Conservation (phyloP, 2,888 invertebrate genomes). For the Caenorhabditis sulstoni region DNA sequence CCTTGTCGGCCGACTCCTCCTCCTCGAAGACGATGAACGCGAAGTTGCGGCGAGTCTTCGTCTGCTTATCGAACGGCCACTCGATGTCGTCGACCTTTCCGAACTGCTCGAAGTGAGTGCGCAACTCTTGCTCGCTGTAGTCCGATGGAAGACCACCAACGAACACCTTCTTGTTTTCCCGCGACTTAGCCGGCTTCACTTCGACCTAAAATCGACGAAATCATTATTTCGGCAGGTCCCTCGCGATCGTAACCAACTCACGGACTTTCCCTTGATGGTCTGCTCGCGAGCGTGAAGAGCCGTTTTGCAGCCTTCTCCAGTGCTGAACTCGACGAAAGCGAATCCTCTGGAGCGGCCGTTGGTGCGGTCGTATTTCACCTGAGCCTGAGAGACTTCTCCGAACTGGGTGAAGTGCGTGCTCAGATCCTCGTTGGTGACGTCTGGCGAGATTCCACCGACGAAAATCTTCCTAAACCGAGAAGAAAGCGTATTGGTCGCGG, state of each 20-base stretch:
- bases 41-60: conserved; percentile 79
- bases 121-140: conserved; percentile 78
- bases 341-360: conserved; percentile 80
- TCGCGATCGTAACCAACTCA: too few relatives aligned
- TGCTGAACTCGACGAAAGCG: conserved; percentile 80
- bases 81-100: conserved; percentile 81
- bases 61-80: conserved; percentile 79
- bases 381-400: conserved; percentile 78
- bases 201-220: too few relatives aligned
- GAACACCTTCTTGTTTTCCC: conserved; percentile 81
- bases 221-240: too few relatives aligned
- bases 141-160: conserved; percentile 81
- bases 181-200: conserved; percentile 80
- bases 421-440: conserved; percentile 80
- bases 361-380: conserved; percentile 80
- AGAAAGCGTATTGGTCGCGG: not conserved
- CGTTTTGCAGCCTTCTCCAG: conserved; percentile 77
- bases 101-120: conserved; percentile 79
- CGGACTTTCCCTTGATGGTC: conserved; percentile 77
- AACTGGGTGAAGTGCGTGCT: conserved; percentile 77
- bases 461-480: conserved; percentile 79
- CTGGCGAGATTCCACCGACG: conserved; percentile 80
- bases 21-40: conserved; percentile 81
- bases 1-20: conserved; percentile 80
- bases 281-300: conserved; percentile 78